Evolutionary conservation across 1,140 invertebrate genomes (phyloP).

Genomic region (Papilio dardanus): DNA sequence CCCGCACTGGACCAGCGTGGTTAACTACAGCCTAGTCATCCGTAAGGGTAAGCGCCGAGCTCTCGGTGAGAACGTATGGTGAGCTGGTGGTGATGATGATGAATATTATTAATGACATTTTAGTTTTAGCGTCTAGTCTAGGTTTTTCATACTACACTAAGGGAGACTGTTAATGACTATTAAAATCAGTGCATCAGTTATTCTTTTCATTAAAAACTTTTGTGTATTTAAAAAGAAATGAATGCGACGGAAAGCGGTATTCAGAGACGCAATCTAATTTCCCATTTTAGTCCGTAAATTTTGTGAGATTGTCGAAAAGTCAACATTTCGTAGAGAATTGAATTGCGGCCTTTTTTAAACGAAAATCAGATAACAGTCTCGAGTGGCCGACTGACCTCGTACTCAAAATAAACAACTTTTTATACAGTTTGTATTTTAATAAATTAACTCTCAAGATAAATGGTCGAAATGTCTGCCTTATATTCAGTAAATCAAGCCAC

Average conservation of each 20-base stretch:
- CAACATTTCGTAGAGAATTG: slow-evolving; percentile 26
- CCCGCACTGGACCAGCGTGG: no score
- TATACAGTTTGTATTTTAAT: neutral
- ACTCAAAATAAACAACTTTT: neutral
- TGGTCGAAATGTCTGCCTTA: neutral
- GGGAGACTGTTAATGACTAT: no score
- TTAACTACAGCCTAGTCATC: no score
- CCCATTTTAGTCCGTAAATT: slow-evolving; percentile 10
- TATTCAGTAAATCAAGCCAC: no score
- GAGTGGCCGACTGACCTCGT: neutral
- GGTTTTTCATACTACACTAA: no score
- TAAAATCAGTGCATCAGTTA: neutral
- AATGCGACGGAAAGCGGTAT: neutral
- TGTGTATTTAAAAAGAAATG: neutral
- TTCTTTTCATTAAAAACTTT: neutral
- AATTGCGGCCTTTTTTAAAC: neutral
- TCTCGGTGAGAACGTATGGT: no score
- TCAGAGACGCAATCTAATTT: slow-evolving; percentile 1
- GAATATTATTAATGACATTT: no score
- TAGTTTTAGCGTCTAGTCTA: no score
- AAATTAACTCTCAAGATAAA: neutral
- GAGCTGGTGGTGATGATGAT: no score
- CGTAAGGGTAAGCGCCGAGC: no score
- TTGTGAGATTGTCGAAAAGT: slow-evolving; percentile 9
- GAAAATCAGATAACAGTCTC: slow-evolving; percentile 9